These are phyloP conservation scores for Mallateleia sp. DNA, from an alignment of 2,888 invertebrate genomes.

Conservation along the genomic window DNA sequence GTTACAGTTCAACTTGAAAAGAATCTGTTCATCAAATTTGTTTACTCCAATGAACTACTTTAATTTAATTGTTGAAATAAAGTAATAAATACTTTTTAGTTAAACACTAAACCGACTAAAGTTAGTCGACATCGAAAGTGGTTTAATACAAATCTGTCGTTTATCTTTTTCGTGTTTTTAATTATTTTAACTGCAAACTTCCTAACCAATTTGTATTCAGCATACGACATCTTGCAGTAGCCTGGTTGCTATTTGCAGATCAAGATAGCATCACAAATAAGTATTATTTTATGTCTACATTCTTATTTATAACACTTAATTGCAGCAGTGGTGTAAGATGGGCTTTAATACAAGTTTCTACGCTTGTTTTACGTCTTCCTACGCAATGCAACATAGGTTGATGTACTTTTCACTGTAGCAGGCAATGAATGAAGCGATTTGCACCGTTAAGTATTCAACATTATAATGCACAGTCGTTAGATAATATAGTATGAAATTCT, in stretches of 20 bases:
- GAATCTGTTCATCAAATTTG: no score
- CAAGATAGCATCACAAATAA: not conserved
- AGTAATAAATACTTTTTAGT: no score
- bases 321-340: constrained; percentile 3
- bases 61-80: no score
- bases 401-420: constrained; percentile 47
- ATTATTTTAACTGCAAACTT: not conserved
- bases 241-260: not conserved
- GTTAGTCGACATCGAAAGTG: not conserved
- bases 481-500: constrained; percentile 38
- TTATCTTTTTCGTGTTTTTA: not conserved
- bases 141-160: not conserved
- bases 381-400: constrained; percentile 49
- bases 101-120: not conserved
- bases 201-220: not conserved
- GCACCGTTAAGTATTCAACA: constrained; percentile 61
- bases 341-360: constrained; percentile 22
- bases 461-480: constrained; percentile 23
- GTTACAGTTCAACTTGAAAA: no score
- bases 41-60: no score
- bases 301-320: constrained; percentile 7
- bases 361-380: constrained; percentile 26
- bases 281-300: not conserved
- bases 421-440: constrained; percentile 56
- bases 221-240: not conserved